Evolutionary conservation across 2,888 invertebrate genomes (phyloP), one percentile per base, ranked within the genome.

Genomic region (Ophioninae sp.): DNA sequence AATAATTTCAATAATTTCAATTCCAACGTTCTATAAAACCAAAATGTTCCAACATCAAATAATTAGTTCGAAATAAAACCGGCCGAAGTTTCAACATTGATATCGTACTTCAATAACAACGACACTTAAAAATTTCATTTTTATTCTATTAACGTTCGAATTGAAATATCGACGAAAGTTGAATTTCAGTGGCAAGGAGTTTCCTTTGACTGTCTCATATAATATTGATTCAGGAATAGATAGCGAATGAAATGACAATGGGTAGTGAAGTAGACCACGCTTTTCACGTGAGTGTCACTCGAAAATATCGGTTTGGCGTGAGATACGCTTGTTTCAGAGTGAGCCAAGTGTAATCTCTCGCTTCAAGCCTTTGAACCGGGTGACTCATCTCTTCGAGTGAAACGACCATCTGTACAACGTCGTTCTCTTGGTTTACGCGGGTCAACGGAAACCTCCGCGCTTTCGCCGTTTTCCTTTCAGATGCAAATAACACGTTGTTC

Each of bases 381-480:
- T 41, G 21, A 59, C n/a, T 77, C 17, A 20, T 30, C 39, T 50
- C 44, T 59, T 20, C 61, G 20, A 64, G 75, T 39, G 67, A 82
- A 82, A 39, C 79, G 23, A 59, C 10, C 10, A n/a, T 79, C 75
- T 50, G 59, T 56, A 75, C 75, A 56, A 64, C 56, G 64, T 50
- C 41, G 61, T 23, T 61, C 20, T 76, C 62, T 64, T 20, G 56
- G 30, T 56, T 56, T 30, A 72, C 70, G 23, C 41, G 69, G 50
- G 39, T 75, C 64, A 59, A 62, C 70, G 59, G 41, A 20, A 68
- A 69, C 21, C 21, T 37, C 37, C 64, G 39, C 61, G 67, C 82
- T 82, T 61, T 79, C 79, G 70, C 64, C 73, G 75, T 59, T 72
- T 65, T 82, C n/a, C 70, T 79, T 72, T 79, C 61, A 72, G 41